Base-by-base conservation (phyloP, 2,113 vertebrate species). In the Syrrhaptes paradoxus region DNA sequence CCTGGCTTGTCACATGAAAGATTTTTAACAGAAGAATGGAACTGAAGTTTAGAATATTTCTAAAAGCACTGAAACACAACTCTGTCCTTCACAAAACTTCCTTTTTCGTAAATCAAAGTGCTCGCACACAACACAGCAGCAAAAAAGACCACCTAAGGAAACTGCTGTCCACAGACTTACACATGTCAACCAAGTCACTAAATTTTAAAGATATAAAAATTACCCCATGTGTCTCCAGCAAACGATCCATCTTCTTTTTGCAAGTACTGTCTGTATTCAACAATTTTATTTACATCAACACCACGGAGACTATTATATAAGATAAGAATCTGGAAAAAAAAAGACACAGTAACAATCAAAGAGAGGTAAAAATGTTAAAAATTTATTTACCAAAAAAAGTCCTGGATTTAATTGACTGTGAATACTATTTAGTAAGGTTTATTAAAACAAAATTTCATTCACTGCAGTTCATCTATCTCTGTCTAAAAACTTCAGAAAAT, bases 221-320 rank as follows among this genome's bases (percentile, higher is more conserved):
- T 98, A 99, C 99, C 99, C 99, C 99, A 99, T 97, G 98, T 98
- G 67, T 99, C 99, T 94, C 99, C 99, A 92, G 99, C 98, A 96
- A 99, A 99, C 0, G 99, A 99, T 31, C 99, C 99, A 65, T 99
- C 99, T 77, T 99, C 99, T 96, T 99, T 98, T 95, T 99, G 99
- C 70, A 99, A 98, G 83, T 97, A 98, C 90, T 98, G 98, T 74
- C 99, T 98, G 82, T 99, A 99, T 29, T 98, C 98, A 93, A 99
- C 98, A 48, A 99, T 98, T 97, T 99, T 99, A 96, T 99, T 98
- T 87, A 99, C 97, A 71, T 99, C 98, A 55, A 99, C 97, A 16
- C 98, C 98, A 45, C 98, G 98, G 29, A 99, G 85, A 65, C 96
- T 98, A 93, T 99, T 99, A 80, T 99, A 99, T 43, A 99, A 97